phyloP scores from a whole-genome alignment of 2,888 invertebrate genomes.

The Ganaspis brasiliensis region DNA sequence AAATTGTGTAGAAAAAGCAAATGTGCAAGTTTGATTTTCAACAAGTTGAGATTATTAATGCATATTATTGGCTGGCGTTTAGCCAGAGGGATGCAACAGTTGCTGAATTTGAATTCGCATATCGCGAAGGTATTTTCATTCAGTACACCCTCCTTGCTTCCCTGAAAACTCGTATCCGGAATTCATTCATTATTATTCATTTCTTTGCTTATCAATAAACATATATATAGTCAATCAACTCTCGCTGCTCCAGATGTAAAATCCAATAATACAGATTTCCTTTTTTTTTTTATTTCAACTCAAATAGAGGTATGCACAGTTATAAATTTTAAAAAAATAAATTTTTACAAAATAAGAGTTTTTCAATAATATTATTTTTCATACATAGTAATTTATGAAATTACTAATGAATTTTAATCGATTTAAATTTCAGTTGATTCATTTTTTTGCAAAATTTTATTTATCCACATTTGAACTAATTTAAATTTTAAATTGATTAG shows the following conservation, averaged over 20 bases:
- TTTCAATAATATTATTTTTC: too few relatives aligned
- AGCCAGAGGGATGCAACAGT: conserved; percentile 33
- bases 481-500: too few relatives aligned
- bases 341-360: too few relatives aligned
- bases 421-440: too few relatives aligned
- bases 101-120: conserved; percentile 22
- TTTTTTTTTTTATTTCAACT: not conserved
- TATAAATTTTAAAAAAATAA: too few relatives aligned
- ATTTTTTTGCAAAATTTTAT: too few relatives aligned
- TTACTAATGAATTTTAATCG: too few relatives aligned
- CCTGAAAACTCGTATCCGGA: not conserved
- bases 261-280: not conserved
- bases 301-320: too few relatives aligned
- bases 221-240: not conserved
- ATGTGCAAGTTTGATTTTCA: not conserved
- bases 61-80: conserved; percentile 13
- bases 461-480: too few relatives aligned
- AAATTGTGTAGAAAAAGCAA: too few relatives aligned
- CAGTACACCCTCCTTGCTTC: not conserved
- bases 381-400: too few relatives aligned
- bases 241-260: not conserved
- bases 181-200: conserved; percentile 30
- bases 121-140: conserved; percentile 27
- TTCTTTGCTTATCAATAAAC: conserved; percentile 18
- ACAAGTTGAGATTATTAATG: not conserved